These are phyloP conservation scores for Conger conger DNA, from an alignment of 2,113 vertebrate genomes.

Conservation along the genomic window DNA sequence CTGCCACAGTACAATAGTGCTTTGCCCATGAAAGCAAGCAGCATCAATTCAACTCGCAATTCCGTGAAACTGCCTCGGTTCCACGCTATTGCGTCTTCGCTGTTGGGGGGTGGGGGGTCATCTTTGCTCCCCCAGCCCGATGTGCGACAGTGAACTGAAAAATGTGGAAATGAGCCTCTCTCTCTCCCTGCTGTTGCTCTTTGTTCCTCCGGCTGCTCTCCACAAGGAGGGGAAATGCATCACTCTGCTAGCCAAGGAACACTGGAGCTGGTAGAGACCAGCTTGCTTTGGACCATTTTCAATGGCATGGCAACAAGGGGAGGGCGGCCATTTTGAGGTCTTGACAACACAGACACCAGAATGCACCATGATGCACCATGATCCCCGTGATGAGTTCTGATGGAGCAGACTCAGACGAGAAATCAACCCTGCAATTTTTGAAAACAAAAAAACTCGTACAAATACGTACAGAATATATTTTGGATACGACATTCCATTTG, in stretches of 20 bases:
- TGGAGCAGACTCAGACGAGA: neutral
- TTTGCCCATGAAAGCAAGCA: constrained; percentile 2
- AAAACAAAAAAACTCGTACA: neutral
- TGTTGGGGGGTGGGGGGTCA: neutral
- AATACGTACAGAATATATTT: neutral
- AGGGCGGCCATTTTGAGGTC: neutral
- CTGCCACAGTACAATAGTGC: neutral
- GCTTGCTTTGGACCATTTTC: neutral
- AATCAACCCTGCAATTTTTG: neutral
- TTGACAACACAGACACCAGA: neutral
- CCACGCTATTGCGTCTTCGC: neutral
- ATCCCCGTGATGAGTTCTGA: neutral
- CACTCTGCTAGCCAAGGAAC: neutral
- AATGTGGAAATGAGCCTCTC: neutral
- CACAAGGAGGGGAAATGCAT: neutral
- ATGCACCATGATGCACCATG: neutral
- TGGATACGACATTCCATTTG: neutral
- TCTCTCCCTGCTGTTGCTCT: neutral
- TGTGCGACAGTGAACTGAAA: neutral
- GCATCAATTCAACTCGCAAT: neutral
- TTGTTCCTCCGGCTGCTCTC: neutral
- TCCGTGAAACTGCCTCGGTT: neutral
- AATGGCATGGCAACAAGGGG: neutral
- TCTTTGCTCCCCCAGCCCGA: neutral
- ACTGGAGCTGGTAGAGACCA: neutral